A percentile compares a stretch with the other conserved stretches of the same genome.
Evolutionary conservation across 2,888 invertebrate genomes (phyloP).

Genomic region (Heliconius sara): DNA sequence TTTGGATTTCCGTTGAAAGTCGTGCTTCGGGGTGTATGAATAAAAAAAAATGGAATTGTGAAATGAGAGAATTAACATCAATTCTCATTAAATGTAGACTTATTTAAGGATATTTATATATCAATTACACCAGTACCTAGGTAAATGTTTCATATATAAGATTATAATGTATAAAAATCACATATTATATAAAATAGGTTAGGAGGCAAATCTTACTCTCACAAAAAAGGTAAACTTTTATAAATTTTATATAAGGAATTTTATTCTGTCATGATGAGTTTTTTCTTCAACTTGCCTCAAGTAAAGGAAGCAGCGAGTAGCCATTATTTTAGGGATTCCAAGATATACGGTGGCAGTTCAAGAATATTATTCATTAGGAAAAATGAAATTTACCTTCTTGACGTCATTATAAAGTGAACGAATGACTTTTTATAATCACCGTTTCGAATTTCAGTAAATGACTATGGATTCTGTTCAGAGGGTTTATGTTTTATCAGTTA

Average conservation of each 20-base stretch:
- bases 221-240: too few relatives aligned
- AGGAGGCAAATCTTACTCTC: too few relatives aligned
- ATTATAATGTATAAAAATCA: too few relatives aligned
- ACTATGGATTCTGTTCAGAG: not conserved
- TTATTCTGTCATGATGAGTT: too few relatives aligned
- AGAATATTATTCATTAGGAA: conserved; percentile 65
- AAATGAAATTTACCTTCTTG: conserved; percentile 62
- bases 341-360: conserved; percentile 70
- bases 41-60: too few relatives aligned
- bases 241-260: too few relatives aligned
- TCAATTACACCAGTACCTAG: not conserved
- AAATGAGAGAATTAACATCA: not conserved
- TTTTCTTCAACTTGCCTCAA: conserved; percentile 15
- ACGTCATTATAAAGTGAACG: conserved; percentile 29
- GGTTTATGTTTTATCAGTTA: not conserved
- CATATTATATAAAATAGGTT: too few relatives aligned
- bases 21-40: not conserved
- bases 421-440: conserved; percentile 14
- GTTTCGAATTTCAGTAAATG: conserved; percentile 15
- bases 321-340: conserved; percentile 64
- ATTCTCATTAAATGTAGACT: not conserved
- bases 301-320: conserved; percentile 48
- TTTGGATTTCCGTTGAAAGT: not conserved
- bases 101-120: not conserved
- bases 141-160: too few relatives aligned